Conservation (phyloP, 2,888 invertebrate species). For the Lycia hirtaria region DNA sequence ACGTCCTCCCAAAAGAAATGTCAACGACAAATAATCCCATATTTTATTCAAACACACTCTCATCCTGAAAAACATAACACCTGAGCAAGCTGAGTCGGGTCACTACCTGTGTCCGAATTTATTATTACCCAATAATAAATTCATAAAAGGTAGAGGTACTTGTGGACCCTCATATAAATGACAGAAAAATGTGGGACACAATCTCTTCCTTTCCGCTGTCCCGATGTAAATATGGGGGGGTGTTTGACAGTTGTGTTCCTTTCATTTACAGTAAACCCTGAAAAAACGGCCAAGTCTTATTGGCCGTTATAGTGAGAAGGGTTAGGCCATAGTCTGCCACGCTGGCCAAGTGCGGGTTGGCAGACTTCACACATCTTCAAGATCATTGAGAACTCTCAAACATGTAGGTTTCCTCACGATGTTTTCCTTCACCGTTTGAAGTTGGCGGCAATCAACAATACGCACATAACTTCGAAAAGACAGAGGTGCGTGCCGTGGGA, state of each 20-base stretch:
- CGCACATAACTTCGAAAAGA: no score
- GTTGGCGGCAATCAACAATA: no score
- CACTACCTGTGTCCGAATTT: constrained; percentile 29
- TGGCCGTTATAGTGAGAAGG: no score
- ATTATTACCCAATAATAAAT: constrained; percentile 30
- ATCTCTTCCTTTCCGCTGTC: constrained; percentile 12
- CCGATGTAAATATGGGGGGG: constrained; percentile 4
- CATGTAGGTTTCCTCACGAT: no score
- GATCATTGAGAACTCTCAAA: no score
- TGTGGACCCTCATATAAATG: constrained; percentile 25
- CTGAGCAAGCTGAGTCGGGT: constrained; percentile 22
- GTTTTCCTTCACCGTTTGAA: no score
- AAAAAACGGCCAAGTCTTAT: constrained; percentile 1
- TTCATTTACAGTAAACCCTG: constrained; percentile 6
- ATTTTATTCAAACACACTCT: constrained; percentile 21
- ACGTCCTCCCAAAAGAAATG: neutral
- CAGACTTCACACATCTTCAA: no score
- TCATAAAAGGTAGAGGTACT: constrained; percentile 23
- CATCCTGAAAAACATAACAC: constrained; percentile 27
- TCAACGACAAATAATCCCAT: constrained; percentile 8
- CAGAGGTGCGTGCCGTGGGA: no score
- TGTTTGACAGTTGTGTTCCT: constrained; percentile 12
- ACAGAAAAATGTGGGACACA: constrained; percentile 29
- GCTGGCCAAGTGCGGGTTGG: no score
- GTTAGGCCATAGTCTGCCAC: no score